Percentiles rank a stretch among this genome's conserved stretches.
Conservation (phyloP, 2,113 vertebrate species). For the Lampris incognitus region DNA sequence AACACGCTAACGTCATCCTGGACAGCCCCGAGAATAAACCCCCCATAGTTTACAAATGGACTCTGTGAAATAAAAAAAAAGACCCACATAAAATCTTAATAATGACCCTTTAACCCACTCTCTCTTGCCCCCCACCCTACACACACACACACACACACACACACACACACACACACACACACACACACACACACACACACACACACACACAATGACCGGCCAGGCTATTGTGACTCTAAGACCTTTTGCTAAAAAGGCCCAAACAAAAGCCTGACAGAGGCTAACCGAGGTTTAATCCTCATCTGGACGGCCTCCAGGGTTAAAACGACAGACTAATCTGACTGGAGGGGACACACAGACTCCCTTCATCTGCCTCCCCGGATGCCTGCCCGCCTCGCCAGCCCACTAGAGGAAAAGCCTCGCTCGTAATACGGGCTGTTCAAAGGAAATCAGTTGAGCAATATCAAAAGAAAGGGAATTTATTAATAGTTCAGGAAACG, state of each 20-base stretch:
- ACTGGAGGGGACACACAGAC: slow-evolving; percentile 40
- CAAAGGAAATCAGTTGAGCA: not conserved
- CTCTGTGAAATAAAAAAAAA: slow-evolving; percentile 4
- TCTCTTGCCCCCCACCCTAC: not conserved
- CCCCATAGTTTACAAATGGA: slow-evolving; percentile 31
- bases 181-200: not conserved
- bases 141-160: too few relatives aligned
- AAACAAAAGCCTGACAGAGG: slow-evolving; percentile 64
- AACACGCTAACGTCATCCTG: slow-evolving; percentile 39
- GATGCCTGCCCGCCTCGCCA: slow-evolving; percentile 39
- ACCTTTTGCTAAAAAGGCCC: slow-evolving; percentile 58
- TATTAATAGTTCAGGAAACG: too few relatives aligned
- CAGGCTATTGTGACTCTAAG: slow-evolving; percentile 22
- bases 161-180: not conserved
- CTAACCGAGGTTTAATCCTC: slow-evolving; percentile 72
- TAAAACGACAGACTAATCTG: slow-evolving; percentile 56
- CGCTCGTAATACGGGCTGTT: not conserved
- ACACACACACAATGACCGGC: not conserved
- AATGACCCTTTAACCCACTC: not conserved
- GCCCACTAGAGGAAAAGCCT: slow-evolving; percentile 5
- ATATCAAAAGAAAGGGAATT: too few relatives aligned
- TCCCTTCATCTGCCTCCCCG: slow-evolving; percentile 33
- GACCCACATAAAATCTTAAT: slow-evolving; percentile 20
- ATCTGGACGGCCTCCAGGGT: slow-evolving; percentile 72
- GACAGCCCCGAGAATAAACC: slow-evolving; percentile 48